Evolutionary conservation across 2,113 vertebrate genomes (phyloP).

Genomic region (Peromyscus polionotus): DNA sequence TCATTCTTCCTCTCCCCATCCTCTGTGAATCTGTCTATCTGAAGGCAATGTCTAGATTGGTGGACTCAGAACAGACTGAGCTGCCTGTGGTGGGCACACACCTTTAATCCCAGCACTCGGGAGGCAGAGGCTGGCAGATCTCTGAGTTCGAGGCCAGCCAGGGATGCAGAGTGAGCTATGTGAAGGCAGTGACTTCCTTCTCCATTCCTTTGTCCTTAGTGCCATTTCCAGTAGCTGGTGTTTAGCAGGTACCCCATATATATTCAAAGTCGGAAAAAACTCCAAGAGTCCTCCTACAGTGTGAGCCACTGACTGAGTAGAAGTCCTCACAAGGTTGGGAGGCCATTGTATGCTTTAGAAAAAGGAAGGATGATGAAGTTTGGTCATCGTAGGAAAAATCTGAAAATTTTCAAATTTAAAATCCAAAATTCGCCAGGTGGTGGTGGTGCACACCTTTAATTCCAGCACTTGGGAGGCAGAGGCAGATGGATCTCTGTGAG

Average conservation of each 20-base stretch:
- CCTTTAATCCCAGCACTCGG: neutral
- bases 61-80: neutral
- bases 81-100: neutral
- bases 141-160: neutral
- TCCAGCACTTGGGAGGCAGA: no score
- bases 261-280: neutral
- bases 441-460: no score
- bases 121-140: neutral
- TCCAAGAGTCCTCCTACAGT: neutral
- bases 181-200: neutral
- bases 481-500: no score
- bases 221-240: neutral
- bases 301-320: neutral
- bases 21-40: neutral
- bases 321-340: neutral
- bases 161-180: neutral
- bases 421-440: neutral
- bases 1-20: neutral
- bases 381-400: neutral
- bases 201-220: neutral
- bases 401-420: neutral
- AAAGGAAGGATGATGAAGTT: slow-evolving; percentile 20
- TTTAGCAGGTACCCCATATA: neutral
- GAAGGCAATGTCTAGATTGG: neutral
- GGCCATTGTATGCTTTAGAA: neutral